Evolutionary conservation across 2,113 vertebrate genomes (phyloP).

Genomic region (Hydrolagus affinis): DNA sequence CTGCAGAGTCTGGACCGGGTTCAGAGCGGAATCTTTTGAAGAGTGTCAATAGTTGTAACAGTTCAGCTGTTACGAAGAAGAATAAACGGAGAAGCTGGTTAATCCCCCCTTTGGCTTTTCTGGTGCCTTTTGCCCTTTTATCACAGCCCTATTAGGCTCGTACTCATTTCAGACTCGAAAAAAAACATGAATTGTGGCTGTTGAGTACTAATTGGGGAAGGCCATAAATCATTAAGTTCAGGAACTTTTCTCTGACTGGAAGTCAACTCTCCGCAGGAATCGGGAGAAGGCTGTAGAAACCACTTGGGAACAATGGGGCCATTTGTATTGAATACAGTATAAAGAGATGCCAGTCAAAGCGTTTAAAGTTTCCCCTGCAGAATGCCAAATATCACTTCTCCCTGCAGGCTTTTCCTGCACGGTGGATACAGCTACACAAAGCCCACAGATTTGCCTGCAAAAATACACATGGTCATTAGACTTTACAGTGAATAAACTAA

Average conservation of each 20-base stretch:
- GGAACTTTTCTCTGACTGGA: slow-evolving; percentile 71
- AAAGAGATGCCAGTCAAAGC: slow-evolving; percentile 8
- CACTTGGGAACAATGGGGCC: background rate
- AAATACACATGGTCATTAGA: too few species aligned
- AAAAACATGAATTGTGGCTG: slow-evolving; percentile 63
- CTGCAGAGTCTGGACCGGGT: slow-evolving; percentile 54
- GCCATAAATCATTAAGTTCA: slow-evolving; percentile 63
- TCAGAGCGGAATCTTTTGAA: slow-evolving; percentile 62
- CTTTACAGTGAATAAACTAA: too few species aligned
- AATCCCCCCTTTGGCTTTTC: slow-evolving; percentile 66
- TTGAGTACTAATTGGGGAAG: slow-evolving; percentile 74
- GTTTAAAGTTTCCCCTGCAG: background rate
- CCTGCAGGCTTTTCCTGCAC: background rate
- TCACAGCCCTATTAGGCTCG: slow-evolving; percentile 75
- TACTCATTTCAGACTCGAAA: slow-evolving; percentile 68
- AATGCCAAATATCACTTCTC: background rate
- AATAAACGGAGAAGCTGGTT: slow-evolving; percentile 74
- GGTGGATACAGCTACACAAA: too few species aligned
- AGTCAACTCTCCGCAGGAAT: slow-evolving; percentile 67
- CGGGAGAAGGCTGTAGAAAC: slow-evolving; percentile 46
- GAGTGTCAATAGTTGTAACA: slow-evolving; percentile 72
- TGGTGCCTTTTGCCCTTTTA: slow-evolving; percentile 77
- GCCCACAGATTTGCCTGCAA: too few species aligned
- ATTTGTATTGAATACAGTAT: slow-evolving; percentile 23
- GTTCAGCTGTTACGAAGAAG: slow-evolving; percentile 77